A percentile compares a stretch with the other conserved stretches of the same genome.
Evolutionary conservation across 2,888 invertebrate genomes (phyloP).

Genomic region (Agonopterix alstromeriana): DNA sequence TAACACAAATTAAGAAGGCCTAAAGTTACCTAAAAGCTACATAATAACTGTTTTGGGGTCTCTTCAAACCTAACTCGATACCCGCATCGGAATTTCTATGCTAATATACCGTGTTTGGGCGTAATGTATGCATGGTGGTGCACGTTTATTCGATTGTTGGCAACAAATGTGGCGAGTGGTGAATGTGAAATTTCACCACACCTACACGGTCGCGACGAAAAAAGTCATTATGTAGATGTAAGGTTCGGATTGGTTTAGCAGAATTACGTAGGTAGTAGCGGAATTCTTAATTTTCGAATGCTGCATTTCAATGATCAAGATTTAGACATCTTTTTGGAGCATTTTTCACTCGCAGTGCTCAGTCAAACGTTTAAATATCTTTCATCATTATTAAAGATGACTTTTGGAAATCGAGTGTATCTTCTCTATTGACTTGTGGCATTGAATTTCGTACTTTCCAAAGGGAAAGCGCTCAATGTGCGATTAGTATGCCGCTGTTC

Average conservation of each 20-base stretch:
- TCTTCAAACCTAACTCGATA: conserved; percentile 11
- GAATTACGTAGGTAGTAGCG: too few species aligned
- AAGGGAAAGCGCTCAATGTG: conserved; percentile 63
- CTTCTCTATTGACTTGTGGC: conserved; percentile 3
- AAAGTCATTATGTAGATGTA: too few species aligned
- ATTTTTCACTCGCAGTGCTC: too few species aligned
- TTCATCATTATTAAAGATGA: background rate
- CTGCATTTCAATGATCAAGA: too few species aligned
- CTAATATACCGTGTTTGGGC: conserved; percentile 34
- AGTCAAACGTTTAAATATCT: too few species aligned
- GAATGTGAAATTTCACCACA: conserved; percentile 33
- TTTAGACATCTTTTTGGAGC: too few species aligned
- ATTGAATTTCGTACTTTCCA: conserved; percentile 49
- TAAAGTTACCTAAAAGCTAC: too few species aligned
- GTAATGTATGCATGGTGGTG: conserved; percentile 43
- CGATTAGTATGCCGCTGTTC: conserved; percentile 52
- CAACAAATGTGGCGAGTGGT: conserved; percentile 18
- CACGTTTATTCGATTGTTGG: conserved; percentile 25
- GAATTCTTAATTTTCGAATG: too few species aligned
- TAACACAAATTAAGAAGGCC: too few species aligned
- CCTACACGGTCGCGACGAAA: conserved; percentile 9
- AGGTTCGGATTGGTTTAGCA: too few species aligned
- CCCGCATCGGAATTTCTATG: conserved; percentile 33
- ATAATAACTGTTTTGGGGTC: conserved; percentile 13
- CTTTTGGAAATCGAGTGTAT: conserved; percentile 1